Evolutionary conservation across 2,888 invertebrate genomes (phyloP).

Genomic region (Volucella inflata): DNA sequence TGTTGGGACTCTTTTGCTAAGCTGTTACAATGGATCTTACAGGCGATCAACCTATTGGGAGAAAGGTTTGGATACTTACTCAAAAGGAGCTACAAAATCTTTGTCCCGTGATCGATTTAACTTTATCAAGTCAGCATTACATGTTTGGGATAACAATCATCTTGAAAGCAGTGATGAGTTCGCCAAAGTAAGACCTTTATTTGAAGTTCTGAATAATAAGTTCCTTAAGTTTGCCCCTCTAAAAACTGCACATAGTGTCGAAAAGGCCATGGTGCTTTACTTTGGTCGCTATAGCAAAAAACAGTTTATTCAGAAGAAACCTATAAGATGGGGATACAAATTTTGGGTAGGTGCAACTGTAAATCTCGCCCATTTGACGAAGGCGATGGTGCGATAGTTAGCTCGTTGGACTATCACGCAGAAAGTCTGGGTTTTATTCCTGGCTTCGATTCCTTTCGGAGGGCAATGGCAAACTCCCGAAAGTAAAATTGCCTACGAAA

Average conservation of each 20-base stretch:
- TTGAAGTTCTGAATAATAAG: not conserved
- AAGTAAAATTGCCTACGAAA: too few species aligned
- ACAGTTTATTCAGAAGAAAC: not conserved
- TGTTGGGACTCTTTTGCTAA: not conserved
- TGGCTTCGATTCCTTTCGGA: too few species aligned
- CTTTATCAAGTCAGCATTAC: too few species aligned
- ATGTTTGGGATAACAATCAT: too few species aligned
- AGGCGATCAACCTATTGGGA: not conserved
- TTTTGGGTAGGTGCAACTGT: conserved; percentile 10
- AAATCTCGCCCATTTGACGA: too few species aligned
- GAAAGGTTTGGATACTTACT: too few species aligned
- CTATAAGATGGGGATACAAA: conserved; percentile 3
- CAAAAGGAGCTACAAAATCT: too few species aligned
- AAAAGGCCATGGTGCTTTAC: not conserved
- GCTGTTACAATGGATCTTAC: not conserved
- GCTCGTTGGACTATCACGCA: too few species aligned
- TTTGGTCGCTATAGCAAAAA: not conserved
- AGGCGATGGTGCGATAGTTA: too few species aligned
- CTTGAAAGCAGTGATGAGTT: not conserved
- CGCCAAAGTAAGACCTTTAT: not conserved
- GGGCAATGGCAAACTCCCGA: too few species aligned
- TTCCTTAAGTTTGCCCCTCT: not conserved
- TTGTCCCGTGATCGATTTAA: too few species aligned
- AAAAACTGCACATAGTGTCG: conserved; percentile 6
- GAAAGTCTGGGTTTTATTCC: too few species aligned